Percentiles rank a stretch among this genome's conserved stretches.
These are phyloP conservation scores for Drosophila silvestris DNA, from an alignment of 2,888 invertebrate genomes.

Conservation along the genomic window DNA sequence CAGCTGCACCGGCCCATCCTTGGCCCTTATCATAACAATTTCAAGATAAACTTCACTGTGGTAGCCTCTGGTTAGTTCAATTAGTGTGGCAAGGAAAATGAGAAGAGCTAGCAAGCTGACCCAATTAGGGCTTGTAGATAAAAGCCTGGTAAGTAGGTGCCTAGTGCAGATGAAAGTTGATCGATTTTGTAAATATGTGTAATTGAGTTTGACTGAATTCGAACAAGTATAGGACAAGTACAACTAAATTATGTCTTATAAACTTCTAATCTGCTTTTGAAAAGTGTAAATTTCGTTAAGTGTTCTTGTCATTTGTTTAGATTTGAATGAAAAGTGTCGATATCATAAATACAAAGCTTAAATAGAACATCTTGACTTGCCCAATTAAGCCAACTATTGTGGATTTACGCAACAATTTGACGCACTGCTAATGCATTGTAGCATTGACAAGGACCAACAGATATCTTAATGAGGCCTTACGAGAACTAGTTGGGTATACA, in stretches of 20 bases:
- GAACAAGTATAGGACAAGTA: neutral
- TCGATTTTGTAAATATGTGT: neutral
- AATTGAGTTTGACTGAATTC: neutral
- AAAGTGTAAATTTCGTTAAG: neutral
- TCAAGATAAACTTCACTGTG: constrained; percentile 2
- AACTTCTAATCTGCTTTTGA: neutral
- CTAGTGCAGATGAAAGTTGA: neutral
- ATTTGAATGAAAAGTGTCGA: neutral
- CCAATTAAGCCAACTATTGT: neutral
- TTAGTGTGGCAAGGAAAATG: neutral
- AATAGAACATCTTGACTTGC: neutral
- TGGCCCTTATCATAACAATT: constrained; percentile 8
- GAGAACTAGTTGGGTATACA: neutral
- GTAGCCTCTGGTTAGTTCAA: neutral
- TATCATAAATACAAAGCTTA: neutral
- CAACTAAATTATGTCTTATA: neutral
- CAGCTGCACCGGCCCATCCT: constrained; percentile 3
- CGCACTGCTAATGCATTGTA: neutral
- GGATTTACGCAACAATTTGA: neutral
- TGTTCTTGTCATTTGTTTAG: too few species aligned
- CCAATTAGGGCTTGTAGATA: neutral
- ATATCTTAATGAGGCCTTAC: neutral
- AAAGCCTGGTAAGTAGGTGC: too few species aligned
- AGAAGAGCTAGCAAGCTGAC: neutral
- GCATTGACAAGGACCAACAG: neutral